phyloP scores from a whole-genome alignment of 2,113 vertebrate species.

The Phalacrocorax carbo region DNA sequence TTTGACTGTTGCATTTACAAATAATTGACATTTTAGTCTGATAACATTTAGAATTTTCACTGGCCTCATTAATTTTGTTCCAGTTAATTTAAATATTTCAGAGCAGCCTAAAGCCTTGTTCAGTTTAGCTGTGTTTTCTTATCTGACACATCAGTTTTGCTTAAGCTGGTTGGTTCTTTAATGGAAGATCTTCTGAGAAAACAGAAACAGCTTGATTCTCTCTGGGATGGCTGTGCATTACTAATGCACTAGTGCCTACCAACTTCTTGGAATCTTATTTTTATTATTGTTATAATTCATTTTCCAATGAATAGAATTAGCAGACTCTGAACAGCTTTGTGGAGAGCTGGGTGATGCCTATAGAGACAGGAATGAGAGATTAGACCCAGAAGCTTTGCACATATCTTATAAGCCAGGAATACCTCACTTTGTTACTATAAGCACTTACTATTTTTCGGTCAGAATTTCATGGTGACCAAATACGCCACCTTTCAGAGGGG shows the following conservation, averaged over 20 bases:
- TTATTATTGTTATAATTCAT: background rate
- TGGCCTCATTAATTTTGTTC: background rate
- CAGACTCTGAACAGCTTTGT: background rate
- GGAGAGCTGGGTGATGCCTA: background rate
- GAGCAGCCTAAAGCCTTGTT: background rate
- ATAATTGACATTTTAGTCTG: background rate
- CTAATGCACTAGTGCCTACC: background rate
- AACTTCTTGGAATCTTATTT: background rate
- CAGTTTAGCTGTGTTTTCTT: background rate
- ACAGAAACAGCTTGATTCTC: background rate
- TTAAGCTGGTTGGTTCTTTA: background rate
- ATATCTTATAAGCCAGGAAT: background rate
- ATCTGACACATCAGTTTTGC: background rate
- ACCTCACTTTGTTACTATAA: background rate
- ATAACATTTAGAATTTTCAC: background rate
- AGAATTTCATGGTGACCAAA: background rate
- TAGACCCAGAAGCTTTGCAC: background rate
- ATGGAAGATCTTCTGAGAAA: background rate
- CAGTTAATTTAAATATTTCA: background rate
- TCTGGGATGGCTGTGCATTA: background rate
- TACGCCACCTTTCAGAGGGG: background rate
- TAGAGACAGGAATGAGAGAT: background rate
- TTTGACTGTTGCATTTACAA: background rate
- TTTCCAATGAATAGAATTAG: background rate
- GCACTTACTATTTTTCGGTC: background rate